phyloP scores from a whole-genome alignment of 2,888 invertebrate genomes.

The Drosophila meridiana region DNA sequence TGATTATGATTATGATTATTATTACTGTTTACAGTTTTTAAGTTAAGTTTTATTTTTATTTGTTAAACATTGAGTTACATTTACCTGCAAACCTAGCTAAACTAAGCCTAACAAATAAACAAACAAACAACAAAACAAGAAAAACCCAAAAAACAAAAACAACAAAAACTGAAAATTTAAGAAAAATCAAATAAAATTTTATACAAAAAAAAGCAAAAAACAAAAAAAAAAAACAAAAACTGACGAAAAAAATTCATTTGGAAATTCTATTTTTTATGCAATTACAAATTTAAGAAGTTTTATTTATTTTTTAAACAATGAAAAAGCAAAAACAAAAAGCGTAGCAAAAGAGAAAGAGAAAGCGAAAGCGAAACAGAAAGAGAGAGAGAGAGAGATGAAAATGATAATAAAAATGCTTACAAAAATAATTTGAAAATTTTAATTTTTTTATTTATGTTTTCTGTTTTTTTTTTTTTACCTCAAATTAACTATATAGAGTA shows the following conservation, averaged over 20 bases:
- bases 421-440: conserved; percentile 47
- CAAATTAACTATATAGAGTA: background rate
- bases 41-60: conserved; percentile 75
- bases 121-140: conserved; percentile 22
- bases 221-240: background rate
- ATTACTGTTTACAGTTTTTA: conserved; percentile 53
- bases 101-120: conserved; percentile 28
- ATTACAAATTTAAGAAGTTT: conserved; percentile 49
- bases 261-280: conserved; percentile 31
- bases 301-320: conserved; percentile 67
- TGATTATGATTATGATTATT: conserved; percentile 52
- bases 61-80: conserved; percentile 78
- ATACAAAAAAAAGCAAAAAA: conserved; percentile 28
- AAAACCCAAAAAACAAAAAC: conserved; percentile 28
- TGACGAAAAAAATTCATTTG: conserved; percentile 4
- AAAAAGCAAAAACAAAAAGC: conserved; percentile 55
- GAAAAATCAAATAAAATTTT: conserved; percentile 54
- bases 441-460: conserved; percentile 32
- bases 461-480: conserved; percentile 1
- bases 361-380: conserved; percentile 18
- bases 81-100: conserved; percentile 70
- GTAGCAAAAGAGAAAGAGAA: conserved; percentile 29
- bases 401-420: conserved; percentile 75
- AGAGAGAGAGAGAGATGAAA: conserved; percentile 41
- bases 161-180: conserved; percentile 38